Evolutionary conservation across 2,113 vertebrate species (phyloP), one percentile per base, ranked within the genome.

Genomic region (Nothobranchius furzeri): DNA sequence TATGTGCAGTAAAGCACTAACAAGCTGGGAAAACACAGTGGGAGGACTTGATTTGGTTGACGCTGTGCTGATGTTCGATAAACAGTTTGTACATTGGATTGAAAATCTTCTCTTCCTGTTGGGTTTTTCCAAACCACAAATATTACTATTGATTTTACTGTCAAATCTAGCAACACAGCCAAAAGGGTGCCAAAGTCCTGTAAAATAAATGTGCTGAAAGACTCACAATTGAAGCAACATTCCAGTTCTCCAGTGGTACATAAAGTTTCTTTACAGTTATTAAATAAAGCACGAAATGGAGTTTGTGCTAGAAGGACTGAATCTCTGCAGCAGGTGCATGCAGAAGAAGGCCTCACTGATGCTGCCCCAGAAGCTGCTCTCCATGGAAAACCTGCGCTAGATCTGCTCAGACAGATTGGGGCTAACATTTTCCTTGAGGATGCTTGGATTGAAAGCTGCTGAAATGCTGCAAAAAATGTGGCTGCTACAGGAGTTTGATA

Each of bases 361-460:
- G 60, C 68, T 5, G 59, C 64, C 42, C 78, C 65, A 65, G 65
- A 76, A 64, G 68, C 61, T 45, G 51, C 1, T 75, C 76, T 79
- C 75, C 24, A 12, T 43, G 68, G 72, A 79, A 75, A 85, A 84
- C 78, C 72, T 82, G 64, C 9, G 15, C 70, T 51, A 54, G 55
- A 83, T 83, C 70, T 53, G 76, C 75, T 7, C 8, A 57, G 86
- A 89, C 86, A 86, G 86, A 88, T 87, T 82, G 72, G 56, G 88
- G 86, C 83, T 85, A 77, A 75, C 24, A 12, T 62, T 62, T 74
- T 67, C 54, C 81, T 83, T 81, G 36, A 79, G 45, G 71, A 83
- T 57, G 51, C 60, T 53, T 42, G 48, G 6, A 73, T 79, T 51
- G 60, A 81, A 63, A 64, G 55, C 0, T 0, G 24, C 60, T 64